phyloP scores from a whole-genome alignment of 2,888 invertebrate species.

The Drosophila mettleri region DNA sequence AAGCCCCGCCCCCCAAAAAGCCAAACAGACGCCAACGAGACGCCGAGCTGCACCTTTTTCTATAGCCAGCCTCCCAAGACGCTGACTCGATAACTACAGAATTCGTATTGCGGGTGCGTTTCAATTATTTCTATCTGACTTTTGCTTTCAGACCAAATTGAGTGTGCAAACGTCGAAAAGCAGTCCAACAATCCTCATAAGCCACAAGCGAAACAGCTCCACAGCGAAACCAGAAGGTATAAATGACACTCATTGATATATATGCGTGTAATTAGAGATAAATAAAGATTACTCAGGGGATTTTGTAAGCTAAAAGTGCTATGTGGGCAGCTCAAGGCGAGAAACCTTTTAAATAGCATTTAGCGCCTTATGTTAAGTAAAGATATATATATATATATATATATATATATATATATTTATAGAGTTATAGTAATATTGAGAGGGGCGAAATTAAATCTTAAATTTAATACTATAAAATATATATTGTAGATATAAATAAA shows the following conservation, averaged over 20 bases:
- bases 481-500: too few species aligned
- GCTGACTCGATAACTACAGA: constrained; percentile 11
- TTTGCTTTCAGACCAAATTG: constrained; percentile 46
- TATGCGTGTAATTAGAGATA: constrained; percentile 38
- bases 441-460: too few species aligned
- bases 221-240: constrained; percentile 8
- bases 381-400: too few species aligned
- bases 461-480: too few species aligned
- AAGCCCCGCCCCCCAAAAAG: constrained; percentile 3
- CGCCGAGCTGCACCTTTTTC: constrained; percentile 63
- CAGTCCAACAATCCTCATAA: constrained; percentile 19
- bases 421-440: too few species aligned
- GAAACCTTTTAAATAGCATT: constrained; percentile 14
- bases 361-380: constrained; percentile 11
- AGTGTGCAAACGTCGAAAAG: constrained; percentile 57
- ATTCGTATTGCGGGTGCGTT: constrained; percentile 67
- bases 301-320: constrained; percentile 12
- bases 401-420: too few species aligned
- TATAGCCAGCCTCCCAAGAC: constrained; percentile 22
- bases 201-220: constrained; percentile 16
- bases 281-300: constrained; percentile 37
- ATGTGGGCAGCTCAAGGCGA: constrained; percentile 4
- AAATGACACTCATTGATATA: constrained; percentile 24
- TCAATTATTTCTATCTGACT: constrained; percentile 32
- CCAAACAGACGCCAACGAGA: constrained; percentile 29